Percentiles rank a stretch among this genome's conserved stretches.
These are phyloP conservation scores for Eurytoma californica DNA, from an alignment of 2,888 invertebrate species.

Conservation along the genomic window DNA sequence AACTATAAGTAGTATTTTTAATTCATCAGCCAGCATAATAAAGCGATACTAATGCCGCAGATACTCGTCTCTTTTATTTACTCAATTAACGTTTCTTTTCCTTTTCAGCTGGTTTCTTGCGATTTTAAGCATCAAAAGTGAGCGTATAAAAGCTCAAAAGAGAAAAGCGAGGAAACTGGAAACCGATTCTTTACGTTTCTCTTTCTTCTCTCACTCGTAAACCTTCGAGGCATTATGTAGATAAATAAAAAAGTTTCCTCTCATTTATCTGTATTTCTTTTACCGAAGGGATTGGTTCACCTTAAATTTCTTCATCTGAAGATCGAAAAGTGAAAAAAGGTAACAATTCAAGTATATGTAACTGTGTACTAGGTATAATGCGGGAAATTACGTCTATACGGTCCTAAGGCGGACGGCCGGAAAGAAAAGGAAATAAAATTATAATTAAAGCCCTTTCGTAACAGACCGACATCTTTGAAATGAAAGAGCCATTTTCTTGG, in stretches of 20 bases:
- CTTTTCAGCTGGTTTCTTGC: neutral
- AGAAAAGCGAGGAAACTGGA: neutral
- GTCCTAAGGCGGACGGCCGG: neutral
- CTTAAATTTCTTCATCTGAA: conserved; percentile 16
- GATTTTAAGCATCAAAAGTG: neutral
- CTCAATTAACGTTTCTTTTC: neutral
- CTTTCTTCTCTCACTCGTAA: conserved; percentile 3
- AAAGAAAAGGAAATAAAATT: neutral
- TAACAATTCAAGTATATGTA: neutral
- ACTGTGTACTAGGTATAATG: neutral
- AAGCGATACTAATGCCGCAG: no score
- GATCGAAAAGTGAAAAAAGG: no score
- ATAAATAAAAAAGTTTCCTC: conserved; percentile 2
- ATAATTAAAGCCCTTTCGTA: conserved; percentile 29
- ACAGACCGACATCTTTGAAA: conserved; percentile 8
- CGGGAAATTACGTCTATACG: neutral
- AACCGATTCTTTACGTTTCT: neutral
- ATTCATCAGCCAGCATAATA: neutral
- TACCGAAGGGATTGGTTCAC: neutral
- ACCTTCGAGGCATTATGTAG: conserved; percentile 16
- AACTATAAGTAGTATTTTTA: neutral
- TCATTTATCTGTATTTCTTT: conserved; percentile 23
- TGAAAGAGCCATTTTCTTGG: conserved; percentile 26
- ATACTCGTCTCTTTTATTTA: conserved; percentile 7
- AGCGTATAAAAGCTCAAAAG: neutral